Evolutionary conservation across 2,888 invertebrate species (phyloP).

Genomic region (Mycogona germanica): DNA sequence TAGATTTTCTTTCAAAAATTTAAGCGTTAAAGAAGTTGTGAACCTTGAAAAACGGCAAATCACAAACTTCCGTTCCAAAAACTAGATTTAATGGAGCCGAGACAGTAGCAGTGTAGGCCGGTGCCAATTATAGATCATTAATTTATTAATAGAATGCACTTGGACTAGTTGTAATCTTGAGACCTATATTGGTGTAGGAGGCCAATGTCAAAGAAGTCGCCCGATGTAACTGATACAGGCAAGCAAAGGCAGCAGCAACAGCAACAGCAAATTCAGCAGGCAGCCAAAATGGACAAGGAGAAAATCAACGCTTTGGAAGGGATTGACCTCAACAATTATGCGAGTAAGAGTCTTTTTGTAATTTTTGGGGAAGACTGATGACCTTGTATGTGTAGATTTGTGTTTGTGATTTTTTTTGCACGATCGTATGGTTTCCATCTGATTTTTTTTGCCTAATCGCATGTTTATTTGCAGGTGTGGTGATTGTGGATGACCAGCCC

Average conservation of each 20-base stretch:
- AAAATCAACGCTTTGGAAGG: constrained; percentile 41
- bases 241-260: constrained; percentile 14
- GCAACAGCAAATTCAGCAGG: constrained; percentile 7
- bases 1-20: too few species aligned
- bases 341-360: constrained; percentile 33
- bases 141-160: too few species aligned
- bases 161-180: too few species aligned
- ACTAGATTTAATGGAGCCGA: too few species aligned
- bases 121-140: neutral
- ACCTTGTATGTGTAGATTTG: neutral
- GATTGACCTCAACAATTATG: constrained; percentile 43
- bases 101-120: neutral
- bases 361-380: neutral
- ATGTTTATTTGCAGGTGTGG: constrained; percentile 35
- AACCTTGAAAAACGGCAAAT: too few species aligned
- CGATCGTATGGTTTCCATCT: neutral
- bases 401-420: neutral
- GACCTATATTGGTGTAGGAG: neutral
- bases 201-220: constrained; percentile 8
- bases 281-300: constrained; percentile 31
- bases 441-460: constrained; percentile 15
- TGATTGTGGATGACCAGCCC: constrained; percentile 41
- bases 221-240: too few species aligned
- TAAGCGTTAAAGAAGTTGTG: too few species aligned
- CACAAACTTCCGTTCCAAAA: too few species aligned